Base-by-base conservation (phyloP, 1,140 invertebrate genomes). In the Drosophila ficusphila region DNA sequence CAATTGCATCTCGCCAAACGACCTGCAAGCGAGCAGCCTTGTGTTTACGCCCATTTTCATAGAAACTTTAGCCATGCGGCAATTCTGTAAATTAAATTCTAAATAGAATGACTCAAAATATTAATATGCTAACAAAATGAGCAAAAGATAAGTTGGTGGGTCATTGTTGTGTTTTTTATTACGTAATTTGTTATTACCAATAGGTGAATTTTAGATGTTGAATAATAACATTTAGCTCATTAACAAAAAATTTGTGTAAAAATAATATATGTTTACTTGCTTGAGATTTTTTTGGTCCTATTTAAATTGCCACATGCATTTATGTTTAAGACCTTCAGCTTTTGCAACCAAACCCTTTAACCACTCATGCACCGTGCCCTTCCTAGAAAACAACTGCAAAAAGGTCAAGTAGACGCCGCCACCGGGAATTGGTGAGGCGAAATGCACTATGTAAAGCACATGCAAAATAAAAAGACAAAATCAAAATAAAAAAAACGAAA, bases 391-490 rank as follows among this genome's bases (percentile, higher is more conserved):
- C 42, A 19, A 19, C 46, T 19, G 18, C 49, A 78, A 79, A 49
- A 73, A 79, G 61, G 68, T 78, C 76, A 78, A 73, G 68, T 61
- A 34, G 36, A 52, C 27, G 29, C 14, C 16, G 34, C 67, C 65
- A 21, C 60, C 18, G 39, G 29, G 33, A 41, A 46, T 71, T 71
- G 67, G 41, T 29, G 14, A 72, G 69, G 61, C 68, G 52, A 61
- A 72, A 68, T 72, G 69, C 69, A 72, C 33, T 60, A 41, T 18
- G 42, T 41, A 27, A 70, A 71, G 60, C 72, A 51, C 72, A 72
- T 61, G 68, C 65, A 61, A 72, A 51, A 41, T 25, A 39, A 51
- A 71, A 52, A 33, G 21, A 39, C n/a, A n/a, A 70, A 71, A 49
- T 44, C 12, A 41, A 70, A 58, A 18, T 41, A 71, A 48, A 58